Conservation (phyloP, 1,140 invertebrate genomes). For the Pogonus chalceus region DNA sequence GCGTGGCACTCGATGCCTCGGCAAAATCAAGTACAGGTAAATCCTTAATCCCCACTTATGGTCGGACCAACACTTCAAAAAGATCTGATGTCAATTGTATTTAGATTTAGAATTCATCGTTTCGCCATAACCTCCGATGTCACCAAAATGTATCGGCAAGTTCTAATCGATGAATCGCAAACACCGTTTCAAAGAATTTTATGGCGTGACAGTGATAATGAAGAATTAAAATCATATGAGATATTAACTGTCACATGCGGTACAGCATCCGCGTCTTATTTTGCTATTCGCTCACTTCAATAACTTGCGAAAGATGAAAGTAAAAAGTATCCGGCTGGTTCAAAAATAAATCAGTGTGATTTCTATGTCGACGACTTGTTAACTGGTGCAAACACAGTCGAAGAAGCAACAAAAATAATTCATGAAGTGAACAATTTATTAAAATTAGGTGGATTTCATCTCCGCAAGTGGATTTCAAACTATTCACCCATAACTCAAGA, state of each 20-base stretch:
- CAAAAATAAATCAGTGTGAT: not conserved
- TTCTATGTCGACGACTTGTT: slow-evolving; percentile 13
- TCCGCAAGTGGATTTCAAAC: not conserved
- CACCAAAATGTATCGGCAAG: slow-evolving; percentile 26
- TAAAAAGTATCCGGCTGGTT: not conserved
- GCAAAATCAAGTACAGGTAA: slow-evolving; percentile 17
- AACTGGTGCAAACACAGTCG: not conserved
- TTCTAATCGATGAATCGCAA: slow-evolving; percentile 19
- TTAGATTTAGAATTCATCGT: slow-evolving; percentile 28
- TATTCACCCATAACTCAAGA: not conserved
- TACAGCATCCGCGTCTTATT: slow-evolving; percentile 20
- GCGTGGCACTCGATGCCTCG: slow-evolving; percentile 32
- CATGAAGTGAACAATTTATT: not conserved
- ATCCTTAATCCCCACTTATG: slow-evolving; percentile 27
- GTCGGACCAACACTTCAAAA: slow-evolving; percentile 30
- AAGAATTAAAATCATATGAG: slow-evolving; percentile 21
- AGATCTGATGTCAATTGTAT: slow-evolving; percentile 28
- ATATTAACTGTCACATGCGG: slow-evolving; percentile 24
- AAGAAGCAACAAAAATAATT: not conserved
- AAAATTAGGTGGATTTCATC: not conserved
- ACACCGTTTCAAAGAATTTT: slow-evolving; percentile 19
- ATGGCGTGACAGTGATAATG: slow-evolving; percentile 17
- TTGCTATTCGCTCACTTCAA: slow-evolving; percentile 10
- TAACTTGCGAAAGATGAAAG: slow-evolving; percentile 9
- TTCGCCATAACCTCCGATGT: slow-evolving; percentile 18